Base-by-base conservation (phyloP, 2,888 invertebrate genomes). In the Mythimna vitellina region DNA sequence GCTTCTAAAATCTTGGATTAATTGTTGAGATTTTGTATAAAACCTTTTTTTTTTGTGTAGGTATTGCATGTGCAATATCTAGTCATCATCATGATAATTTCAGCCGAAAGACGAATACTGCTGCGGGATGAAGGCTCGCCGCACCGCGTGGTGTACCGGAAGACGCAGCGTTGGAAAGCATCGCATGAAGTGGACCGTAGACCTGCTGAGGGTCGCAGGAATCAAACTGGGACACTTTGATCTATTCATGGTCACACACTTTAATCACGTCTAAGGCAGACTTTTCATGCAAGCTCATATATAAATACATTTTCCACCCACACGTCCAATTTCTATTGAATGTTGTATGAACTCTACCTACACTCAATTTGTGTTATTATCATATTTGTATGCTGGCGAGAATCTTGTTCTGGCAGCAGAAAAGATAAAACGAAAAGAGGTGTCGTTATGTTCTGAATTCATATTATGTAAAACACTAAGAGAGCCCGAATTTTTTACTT, bases 311-410 rank as follows among this genome's bases (percentile, higher is more conserved):
- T 58, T 51, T 5, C 38, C n/a, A 53, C 49, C 38, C 53, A 38
- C 56, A 5, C 56, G 6, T 46, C 12, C 25, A 57, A 61, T 57
- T 61, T 65, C 35, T 64, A 74, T 66, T 77, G 67, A 74, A 77
- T 75, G 65, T 56, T 74, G 14, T 61, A 80, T 80, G 68, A 68
- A 68, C 22, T 49, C n/a, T 53, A 63, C 38, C 65, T 65, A 79
- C 65, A 66, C 54, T 56, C 81, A 65, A 62, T 80, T 75, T 75
- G 32, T 60, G 35, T 57, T 80, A 80, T 75, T 65, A 68, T 65
- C 76, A 78, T 76, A 76, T 78, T 65, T 57, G 64, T 75, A 62
- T 68, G 64, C 76, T 49, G 29, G 20, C 22, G 42, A 32, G 54
- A 46, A 49, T n/a, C 25, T 49, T 65, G 63, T 56, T 66, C 49